Conservation (phyloP, 1,140 invertebrate species). For the Orchestia grillus region DNA sequence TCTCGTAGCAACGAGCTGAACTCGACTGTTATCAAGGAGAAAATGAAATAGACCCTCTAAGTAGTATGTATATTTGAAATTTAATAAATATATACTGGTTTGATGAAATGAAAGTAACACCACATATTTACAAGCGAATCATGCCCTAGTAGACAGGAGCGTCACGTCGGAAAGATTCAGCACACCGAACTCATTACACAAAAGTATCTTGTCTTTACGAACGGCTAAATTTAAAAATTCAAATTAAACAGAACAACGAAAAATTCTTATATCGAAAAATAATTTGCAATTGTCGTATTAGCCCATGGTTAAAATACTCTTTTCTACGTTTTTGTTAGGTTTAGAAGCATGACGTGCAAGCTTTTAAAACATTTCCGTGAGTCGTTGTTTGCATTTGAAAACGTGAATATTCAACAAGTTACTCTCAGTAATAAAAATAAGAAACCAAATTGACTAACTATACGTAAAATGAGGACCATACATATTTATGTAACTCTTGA, state of each 20-base stretch:
- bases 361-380: background rate
- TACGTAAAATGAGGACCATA: background rate
- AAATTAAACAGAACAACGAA: background rate
- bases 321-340: background rate
- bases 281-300: background rate
- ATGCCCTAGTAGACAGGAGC: background rate
- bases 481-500: background rate
- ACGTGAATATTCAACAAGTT: background rate
- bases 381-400: background rate
- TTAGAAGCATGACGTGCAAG: background rate
- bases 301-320: background rate
- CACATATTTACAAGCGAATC: background rate
- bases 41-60: background rate
- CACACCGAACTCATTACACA: background rate
- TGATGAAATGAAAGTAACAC: background rate
- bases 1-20: background rate
- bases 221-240: background rate
- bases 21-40: background rate
- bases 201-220: background rate
- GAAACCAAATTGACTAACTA: background rate
- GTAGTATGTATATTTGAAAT: conserved; percentile 44
- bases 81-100: conserved; percentile 32
- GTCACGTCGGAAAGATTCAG: background rate
- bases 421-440: background rate
- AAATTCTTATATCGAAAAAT: background rate